phyloP scores from a whole-genome alignment of 2,113 vertebrate genomes.

The Todiramphus saurophagus region DNA sequence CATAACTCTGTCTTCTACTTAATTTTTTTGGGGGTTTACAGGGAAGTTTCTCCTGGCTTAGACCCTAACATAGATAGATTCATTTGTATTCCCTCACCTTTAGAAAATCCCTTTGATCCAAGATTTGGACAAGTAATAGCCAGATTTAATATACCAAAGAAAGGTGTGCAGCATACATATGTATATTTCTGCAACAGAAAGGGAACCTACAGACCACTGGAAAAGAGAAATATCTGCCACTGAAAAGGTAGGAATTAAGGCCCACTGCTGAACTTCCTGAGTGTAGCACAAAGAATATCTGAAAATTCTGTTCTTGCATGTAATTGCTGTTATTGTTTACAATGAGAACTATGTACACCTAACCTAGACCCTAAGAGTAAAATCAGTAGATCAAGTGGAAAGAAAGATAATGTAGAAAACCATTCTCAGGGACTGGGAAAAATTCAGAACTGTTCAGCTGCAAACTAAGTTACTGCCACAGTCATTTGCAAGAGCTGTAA shows the following conservation, averaged over 20 bases:
- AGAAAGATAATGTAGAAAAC: background rate
- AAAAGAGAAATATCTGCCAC: background rate
- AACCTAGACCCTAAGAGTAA: background rate
- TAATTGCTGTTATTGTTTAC: background rate
- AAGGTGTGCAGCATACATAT: too few species aligned
- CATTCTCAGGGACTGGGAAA: background rate
- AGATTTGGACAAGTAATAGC: background rate
- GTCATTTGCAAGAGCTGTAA: background rate
- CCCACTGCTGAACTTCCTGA: background rate
- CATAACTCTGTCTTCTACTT: background rate
- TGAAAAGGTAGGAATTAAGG: background rate
- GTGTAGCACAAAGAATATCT: background rate
- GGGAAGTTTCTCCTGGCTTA: background rate
- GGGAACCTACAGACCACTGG: background rate
- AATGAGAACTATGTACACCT: background rate
- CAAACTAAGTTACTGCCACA: background rate
- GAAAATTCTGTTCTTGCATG: background rate
- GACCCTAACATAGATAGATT: background rate
- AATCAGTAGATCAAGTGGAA: background rate
- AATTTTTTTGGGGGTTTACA: background rate
- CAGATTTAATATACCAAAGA: background rate
- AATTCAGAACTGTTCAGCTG: background rate
- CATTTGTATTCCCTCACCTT: background rate
- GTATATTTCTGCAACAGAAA: background rate
- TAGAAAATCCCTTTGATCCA: background rate